Evolutionary conservation across 1,140 invertebrate genomes (phyloP).

Genomic region (Brachionus koreanus): DNA sequence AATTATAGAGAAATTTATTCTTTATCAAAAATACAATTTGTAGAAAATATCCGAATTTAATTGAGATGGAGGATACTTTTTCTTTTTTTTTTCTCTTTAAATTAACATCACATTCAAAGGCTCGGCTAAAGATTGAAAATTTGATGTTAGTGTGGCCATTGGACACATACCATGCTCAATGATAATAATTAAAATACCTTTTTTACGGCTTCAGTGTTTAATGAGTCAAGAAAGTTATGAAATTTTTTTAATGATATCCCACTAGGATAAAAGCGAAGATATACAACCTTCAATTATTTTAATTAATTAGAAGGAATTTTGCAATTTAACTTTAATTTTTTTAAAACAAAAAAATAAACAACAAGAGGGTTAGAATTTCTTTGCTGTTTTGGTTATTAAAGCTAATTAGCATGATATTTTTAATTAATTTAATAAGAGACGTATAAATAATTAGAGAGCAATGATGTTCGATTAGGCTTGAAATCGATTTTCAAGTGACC

Average conservation of each 20-base stretch:
- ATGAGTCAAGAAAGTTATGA: neutral
- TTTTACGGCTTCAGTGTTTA: neutral
- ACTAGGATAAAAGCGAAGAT: neutral
- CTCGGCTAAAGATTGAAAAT: too few relatives aligned
- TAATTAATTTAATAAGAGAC: neutral
- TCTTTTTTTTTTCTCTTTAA: too few relatives aligned
- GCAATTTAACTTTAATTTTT: neutral
- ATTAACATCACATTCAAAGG: too few relatives aligned
- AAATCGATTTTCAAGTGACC: constrained; percentile 13
- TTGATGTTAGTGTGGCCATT: too few relatives aligned
- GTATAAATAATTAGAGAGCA: neutral
- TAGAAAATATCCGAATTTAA: too few relatives aligned
- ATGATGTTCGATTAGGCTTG: neutral
- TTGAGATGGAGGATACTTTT: too few relatives aligned
- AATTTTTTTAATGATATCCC: constrained; percentile 5
- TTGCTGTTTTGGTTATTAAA: neutral
- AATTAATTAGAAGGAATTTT: constrained; percentile 14
- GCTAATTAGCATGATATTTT: neutral
- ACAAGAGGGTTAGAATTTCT: neutral
- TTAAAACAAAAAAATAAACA: neutral
- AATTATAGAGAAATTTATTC: too few relatives aligned
- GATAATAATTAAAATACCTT: constrained; percentile 9
- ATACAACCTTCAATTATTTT: neutral
- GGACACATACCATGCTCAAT: neutral
- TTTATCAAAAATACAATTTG: too few relatives aligned